Evolutionary conservation across 2,797 vertebrate species (phyloP).

Genomic region (Champsocephalus gunnari): DNA sequence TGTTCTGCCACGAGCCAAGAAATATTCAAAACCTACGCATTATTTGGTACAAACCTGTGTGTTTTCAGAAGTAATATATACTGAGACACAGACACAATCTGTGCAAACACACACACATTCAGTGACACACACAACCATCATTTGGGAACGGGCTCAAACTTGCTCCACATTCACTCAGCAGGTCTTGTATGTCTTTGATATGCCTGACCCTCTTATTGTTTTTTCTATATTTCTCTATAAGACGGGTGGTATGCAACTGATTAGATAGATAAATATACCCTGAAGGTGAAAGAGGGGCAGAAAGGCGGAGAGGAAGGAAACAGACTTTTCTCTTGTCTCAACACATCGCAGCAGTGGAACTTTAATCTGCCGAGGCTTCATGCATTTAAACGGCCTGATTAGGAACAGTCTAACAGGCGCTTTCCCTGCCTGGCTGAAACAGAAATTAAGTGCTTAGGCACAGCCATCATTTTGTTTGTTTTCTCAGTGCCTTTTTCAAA

Average conservation of each 20-base stretch:
- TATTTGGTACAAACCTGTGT: conserved; percentile 63
- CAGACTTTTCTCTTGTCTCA: conserved; percentile 69
- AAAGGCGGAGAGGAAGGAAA: conserved; percentile 66
- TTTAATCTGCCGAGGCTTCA: conserved; percentile 73
- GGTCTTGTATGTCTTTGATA: conserved; percentile 83
- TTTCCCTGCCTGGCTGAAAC: conserved; percentile 65
- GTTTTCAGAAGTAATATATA: conserved; percentile 61
- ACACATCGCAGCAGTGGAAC: conserved; percentile 74
- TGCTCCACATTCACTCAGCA: conserved; percentile 68
- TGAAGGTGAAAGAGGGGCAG: conserved; percentile 55
- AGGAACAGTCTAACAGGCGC: conserved; percentile 60
- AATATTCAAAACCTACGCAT: conserved; percentile 57
- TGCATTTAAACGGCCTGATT: conserved; percentile 76
- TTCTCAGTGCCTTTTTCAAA: conserved; percentile 57
- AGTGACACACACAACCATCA: conserved; percentile 16
- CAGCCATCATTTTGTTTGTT: conserved; percentile 68
- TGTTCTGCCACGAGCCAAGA: conserved; percentile 26
- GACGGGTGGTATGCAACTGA: conserved; percentile 82
- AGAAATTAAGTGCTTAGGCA: conserved; percentile 68
- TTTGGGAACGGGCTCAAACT: conserved; percentile 55
- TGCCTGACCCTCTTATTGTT: conserved; percentile 79
- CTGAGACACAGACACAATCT: conserved; percentile 44
- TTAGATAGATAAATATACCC: conserved; percentile 82
- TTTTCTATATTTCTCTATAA: conserved; percentile 81
- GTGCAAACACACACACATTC: conserved; percentile 35